Conservation (phyloP, 2,888 invertebrate species). For the Operophtera brumata region DNA sequence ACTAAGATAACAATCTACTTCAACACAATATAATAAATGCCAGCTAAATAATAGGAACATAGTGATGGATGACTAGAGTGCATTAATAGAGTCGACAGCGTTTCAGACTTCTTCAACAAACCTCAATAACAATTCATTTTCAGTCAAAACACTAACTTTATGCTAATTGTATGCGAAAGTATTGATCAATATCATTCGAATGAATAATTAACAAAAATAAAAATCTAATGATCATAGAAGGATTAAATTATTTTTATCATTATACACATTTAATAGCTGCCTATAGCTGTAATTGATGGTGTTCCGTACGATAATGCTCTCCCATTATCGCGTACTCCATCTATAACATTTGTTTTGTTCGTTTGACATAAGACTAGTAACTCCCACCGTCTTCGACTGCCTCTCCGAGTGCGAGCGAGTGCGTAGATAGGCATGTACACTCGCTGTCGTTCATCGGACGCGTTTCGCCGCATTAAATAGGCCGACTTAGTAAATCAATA, state of each 20-base stretch:
- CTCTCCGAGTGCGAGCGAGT: not conserved
- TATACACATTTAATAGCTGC: constrained; percentile 65
- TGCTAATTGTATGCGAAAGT: constrained; percentile 40
- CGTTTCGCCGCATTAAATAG: constrained; percentile 54
- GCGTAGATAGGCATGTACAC: not conserved
- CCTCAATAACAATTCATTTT: constrained; percentile 49
- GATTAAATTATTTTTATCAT: constrained; percentile 38
- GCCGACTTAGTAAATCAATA: constrained; percentile 65
- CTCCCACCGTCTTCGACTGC: constrained; percentile 22
- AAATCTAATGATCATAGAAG: constrained; percentile 36
- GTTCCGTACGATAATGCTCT: constrained; percentile 46
- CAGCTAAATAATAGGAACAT: constrained; percentile 38
- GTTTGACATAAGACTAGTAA: constrained; percentile 27
- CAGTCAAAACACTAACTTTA: constrained; percentile 61
- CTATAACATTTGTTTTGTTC: constrained; percentile 21
- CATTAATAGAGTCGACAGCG: constrained; percentile 44
- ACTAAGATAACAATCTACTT: not conserved
- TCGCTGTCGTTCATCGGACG: constrained; percentile 36
- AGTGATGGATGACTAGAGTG: constrained; percentile 38
- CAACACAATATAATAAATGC: constrained; percentile 7
- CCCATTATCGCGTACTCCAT: constrained; percentile 33
- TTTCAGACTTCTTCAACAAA: constrained; percentile 64
- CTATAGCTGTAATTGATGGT: constrained; percentile 61
- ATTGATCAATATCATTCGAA: constrained; percentile 21
- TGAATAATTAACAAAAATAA: constrained; percentile 20